phyloP scores from a whole-genome alignment of 1,140 invertebrate species.

The Zaprionus ghesquierei region DNA sequence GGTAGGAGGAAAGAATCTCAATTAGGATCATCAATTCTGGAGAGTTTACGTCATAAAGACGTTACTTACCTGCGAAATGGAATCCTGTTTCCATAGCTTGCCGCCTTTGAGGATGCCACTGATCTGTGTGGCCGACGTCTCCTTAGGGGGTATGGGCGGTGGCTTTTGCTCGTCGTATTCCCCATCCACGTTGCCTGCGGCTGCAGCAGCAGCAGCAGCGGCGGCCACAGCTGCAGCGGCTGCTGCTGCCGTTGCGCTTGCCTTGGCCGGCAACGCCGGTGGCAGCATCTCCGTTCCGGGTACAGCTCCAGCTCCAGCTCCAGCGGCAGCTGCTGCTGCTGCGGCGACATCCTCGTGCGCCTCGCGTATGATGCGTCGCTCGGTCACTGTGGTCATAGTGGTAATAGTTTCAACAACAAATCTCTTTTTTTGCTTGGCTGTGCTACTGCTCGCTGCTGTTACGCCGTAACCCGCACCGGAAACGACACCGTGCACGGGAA shows the following conservation, averaged over 20 bases:
- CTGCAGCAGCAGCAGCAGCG: constrained; percentile 12
- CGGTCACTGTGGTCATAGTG: constrained; percentile 87
- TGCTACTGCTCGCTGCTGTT: constrained; percentile 47
- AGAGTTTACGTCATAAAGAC: neutral
- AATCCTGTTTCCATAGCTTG: constrained; percentile 85
- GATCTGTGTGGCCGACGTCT: constrained; percentile 83
- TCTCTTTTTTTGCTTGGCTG: constrained; percentile 83
- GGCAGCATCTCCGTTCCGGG: constrained; percentile 49
- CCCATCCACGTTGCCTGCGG: constrained; percentile 1
- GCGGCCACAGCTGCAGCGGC: constrained; percentile 29
- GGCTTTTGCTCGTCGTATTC: constrained; percentile 55
- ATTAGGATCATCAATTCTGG: neutral
- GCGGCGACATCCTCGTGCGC: constrained; percentile 61
- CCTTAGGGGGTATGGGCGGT: constrained; percentile 73
- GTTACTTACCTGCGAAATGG: constrained; percentile 76
- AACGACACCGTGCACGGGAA: constrained; percentile 5
- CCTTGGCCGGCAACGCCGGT: constrained; percentile 70
- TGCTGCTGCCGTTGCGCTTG: constrained; percentile 43
- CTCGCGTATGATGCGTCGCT: constrained; percentile 86
- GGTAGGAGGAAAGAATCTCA: neutral
- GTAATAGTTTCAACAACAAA: constrained; percentile 87
- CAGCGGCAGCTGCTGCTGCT: neutral
- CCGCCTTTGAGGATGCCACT: constrained; percentile 86
- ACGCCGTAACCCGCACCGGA: constrained; percentile 17
- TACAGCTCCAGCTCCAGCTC: neutral